Evolutionary conservation across 2,113 vertebrate species (phyloP), one percentile per base, ranked within the genome.

Genomic region (Taurulus bubalis): DNA sequence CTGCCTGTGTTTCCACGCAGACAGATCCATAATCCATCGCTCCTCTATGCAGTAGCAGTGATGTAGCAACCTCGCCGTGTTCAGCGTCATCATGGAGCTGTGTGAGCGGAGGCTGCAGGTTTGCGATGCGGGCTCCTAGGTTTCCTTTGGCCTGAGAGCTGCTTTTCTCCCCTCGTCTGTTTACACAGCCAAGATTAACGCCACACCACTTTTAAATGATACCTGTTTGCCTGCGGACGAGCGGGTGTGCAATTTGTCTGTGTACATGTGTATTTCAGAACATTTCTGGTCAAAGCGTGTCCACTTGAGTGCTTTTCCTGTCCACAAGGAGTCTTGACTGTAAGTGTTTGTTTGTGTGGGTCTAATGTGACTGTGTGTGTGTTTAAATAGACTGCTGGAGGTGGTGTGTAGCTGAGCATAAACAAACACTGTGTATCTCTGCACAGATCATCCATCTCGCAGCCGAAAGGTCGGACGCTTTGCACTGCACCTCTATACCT

Each of bases 361-460:
- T 8, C 8, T 30, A 24, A 9, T 36, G 59, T 63, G 60, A 2
- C 8, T 40, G 40, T 34, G 68, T 74, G 71, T 82, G 67, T 62
- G 60, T 74, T 30, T 69, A 64, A 80, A 79, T 38, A 77, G 67
- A 71, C 34, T 2, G 15, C 10, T 66, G 53, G 64, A 85, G 55
- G 79, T 78, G 82, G 15, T 42, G 59, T 34, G 68, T 72, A 65
- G 62, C 26, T 63, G 73, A 64, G 69, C 80, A 79, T 63, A 82
- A 84, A 67, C 70, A 89, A 65, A 73, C 82, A 74, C 30, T 77
- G 63, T 88, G 38, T 83, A 49, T 83, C 79, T 67, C 64, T 47
- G 62, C 0, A 77, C 38, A 73, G 47, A 18, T 12, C 16, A 12
- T 67, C 30, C 22, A 22, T n/a, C 24, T 8, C 15, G 22, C 26